Conservation (phyloP, 2,113 vertebrate species). For the Seriola dumerili region DNA sequence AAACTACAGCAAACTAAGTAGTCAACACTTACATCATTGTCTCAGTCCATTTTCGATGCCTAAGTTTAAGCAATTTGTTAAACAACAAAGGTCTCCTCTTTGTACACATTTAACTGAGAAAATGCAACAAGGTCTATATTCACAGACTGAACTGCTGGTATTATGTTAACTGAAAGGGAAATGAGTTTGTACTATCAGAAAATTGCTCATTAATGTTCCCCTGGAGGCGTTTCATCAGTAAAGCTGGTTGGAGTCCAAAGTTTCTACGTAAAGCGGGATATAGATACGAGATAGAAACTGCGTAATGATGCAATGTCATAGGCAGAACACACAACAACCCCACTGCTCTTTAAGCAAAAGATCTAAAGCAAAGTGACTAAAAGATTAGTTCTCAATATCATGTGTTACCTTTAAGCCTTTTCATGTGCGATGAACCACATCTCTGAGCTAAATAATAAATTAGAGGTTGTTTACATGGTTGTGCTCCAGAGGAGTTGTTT, state of each 20-base stretch:
- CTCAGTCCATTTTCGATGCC: too few relatives aligned
- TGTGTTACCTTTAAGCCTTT: slow-evolving; percentile 46
- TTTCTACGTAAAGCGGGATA: slow-evolving; percentile 3
- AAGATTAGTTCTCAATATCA: slow-evolving; percentile 39
- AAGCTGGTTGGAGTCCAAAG: slow-evolving; percentile 38
- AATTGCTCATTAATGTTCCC: slow-evolving; percentile 67
- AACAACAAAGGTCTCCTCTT: too few relatives aligned
- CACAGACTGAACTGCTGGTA: slow-evolving; percentile 35
- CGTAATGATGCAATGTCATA: slow-evolving; percentile 30
- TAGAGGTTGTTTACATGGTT: slow-evolving; percentile 58
- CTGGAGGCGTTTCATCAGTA: slow-evolving; percentile 63
- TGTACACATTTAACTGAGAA: neutral
- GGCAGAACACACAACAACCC: slow-evolving; percentile 12
- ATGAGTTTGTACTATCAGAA: slow-evolving; percentile 67
- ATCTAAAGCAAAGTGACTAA: slow-evolving; percentile 53
- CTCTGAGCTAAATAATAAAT: slow-evolving; percentile 61
- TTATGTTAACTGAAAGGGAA: slow-evolving; percentile 48
- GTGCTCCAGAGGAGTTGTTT: slow-evolving; percentile 49
- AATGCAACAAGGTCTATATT: slow-evolving; percentile 34
- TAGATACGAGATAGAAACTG: slow-evolving; percentile 17
- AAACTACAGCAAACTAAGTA: too few relatives aligned
- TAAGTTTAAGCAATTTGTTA: too few relatives aligned
- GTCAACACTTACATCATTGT: too few relatives aligned
- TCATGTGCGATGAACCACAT: slow-evolving; percentile 31
- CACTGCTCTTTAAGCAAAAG: slow-evolving; percentile 21